These are phyloP conservation scores for Martes martes DNA, from an alignment of 2,113 vertebrate species.

Conservation along the genomic window DNA sequence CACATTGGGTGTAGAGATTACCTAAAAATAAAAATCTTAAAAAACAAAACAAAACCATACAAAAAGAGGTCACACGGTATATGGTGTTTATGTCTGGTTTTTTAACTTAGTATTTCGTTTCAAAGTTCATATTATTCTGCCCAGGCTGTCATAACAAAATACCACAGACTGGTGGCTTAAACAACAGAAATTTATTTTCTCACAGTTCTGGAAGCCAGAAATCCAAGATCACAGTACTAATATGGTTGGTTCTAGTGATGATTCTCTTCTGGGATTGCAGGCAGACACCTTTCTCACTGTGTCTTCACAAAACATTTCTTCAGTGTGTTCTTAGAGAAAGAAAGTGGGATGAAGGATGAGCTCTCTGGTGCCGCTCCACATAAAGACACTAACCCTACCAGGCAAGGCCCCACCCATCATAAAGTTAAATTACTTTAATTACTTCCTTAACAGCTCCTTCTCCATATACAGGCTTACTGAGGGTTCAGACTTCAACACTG, in stretches of 20 bases:
- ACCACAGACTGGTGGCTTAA: neutral
- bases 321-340: neutral
- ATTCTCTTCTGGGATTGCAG: neutral
- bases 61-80: neutral
- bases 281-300: neutral
- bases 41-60: too few species aligned
- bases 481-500: neutral
- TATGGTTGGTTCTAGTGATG: neutral
- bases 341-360: neutral
- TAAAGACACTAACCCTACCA: neutral
- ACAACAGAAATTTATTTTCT: neutral
- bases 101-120: neutral
- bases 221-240: neutral
- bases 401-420: neutral
- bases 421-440: neutral
- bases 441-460: neutral
- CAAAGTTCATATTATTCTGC: neutral
- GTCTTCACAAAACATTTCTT: neutral
- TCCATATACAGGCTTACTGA: neutral
- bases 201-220: neutral
- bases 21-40: neutral
- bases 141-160: neutral
- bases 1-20: neutral
- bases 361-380: neutral
- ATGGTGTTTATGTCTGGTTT: neutral